phyloP scores from a whole-genome alignment of 2,113 vertebrate genomes.

The Penelope pileata region DNA sequence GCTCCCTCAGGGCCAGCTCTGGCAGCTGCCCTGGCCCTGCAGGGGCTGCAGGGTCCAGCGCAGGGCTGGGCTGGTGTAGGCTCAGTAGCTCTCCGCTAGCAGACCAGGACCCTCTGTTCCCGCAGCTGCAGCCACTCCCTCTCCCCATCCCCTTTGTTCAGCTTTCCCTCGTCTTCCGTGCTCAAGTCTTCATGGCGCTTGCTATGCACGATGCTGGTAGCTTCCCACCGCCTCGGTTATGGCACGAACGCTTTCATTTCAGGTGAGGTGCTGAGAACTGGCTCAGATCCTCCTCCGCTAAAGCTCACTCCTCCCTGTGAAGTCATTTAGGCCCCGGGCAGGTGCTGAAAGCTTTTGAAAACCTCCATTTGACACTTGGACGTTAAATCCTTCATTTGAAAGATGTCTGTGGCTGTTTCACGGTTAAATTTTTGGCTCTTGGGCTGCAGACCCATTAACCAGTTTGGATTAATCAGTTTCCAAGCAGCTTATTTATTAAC shows the following conservation, averaged over 20 bases:
- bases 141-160: neutral
- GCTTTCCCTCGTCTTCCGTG: neutral
- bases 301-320: slow-evolving; percentile 25
- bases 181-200: neutral
- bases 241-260: neutral
- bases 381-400: slow-evolving; percentile 26
- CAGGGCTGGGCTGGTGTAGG: too few relatives aligned
- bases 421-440: neutral
- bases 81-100: too few relatives aligned
- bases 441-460: neutral
- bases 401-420: neutral
- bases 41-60: too few relatives aligned
- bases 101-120: neutral
- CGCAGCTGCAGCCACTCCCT: neutral
- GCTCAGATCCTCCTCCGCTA: slow-evolving; percentile 45
- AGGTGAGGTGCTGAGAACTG: slow-evolving; percentile 14
- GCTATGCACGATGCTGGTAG: neutral
- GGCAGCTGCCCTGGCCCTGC: too few relatives aligned
- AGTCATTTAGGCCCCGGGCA: slow-evolving; percentile 31
- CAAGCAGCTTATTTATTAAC: slow-evolving; percentile 8
- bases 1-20: neutral
- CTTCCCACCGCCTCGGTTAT: slow-evolving; percentile 18
- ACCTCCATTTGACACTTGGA: slow-evolving; percentile 9
- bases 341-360: slow-evolving; percentile 25
- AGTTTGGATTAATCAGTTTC: slow-evolving; percentile 26